Evolutionary conservation across 2,113 vertebrate species (phyloP), one percentile per base, ranked within the genome.

Genomic region (Silurus glanis): DNA sequence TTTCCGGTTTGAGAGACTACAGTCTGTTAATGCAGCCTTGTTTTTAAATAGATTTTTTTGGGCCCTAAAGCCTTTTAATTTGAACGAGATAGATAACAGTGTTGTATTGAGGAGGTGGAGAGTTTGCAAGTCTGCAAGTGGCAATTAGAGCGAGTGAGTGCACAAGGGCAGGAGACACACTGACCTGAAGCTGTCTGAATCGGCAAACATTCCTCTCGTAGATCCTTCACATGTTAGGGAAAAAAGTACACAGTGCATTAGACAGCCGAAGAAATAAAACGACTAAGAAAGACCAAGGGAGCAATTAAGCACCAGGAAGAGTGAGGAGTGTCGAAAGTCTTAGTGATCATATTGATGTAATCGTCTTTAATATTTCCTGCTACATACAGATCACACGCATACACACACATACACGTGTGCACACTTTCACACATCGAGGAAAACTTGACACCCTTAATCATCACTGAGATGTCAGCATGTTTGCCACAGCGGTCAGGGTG

Each of bases 361-460:
- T 91, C 88, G 87, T 67, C 56, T 82, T 66, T 91, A 92, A 94
- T 93, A 80, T 92, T 86, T 89, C 83, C 83, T 61, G 85, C 62
- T 83, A 89, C 56, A 72, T 9, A 47, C 72, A 56, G 9, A 51
- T 9, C 56, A 75, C 79, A 55, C 85, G 37, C 53, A 56, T 6
- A 28, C n/a, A 28, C n/a, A 49, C 28, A 56, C 5, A 47, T 58
- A 64, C 47, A 45, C 49, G 37, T 37, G 12, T 25, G 64, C 82
- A 66, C 56, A 64, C n/a, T 45, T 74, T 66, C 21, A 51, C 83
- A 75, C 78, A 4, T 80, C 45, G 17, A 80, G 55, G 56, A 80
- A 80, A 80, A 87, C 90, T 91, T 28, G 88, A 91, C 92, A 90
- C 64, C 72, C 75, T 87, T 83, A 88, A 90, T 90, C 87, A 91